Percentiles rank a stretch among this genome's conserved stretches.
These are phyloP conservation scores for Sternotherus odoratus DNA, from an alignment of 2,797 vertebrate species.

Conservation along the genomic window DNA sequence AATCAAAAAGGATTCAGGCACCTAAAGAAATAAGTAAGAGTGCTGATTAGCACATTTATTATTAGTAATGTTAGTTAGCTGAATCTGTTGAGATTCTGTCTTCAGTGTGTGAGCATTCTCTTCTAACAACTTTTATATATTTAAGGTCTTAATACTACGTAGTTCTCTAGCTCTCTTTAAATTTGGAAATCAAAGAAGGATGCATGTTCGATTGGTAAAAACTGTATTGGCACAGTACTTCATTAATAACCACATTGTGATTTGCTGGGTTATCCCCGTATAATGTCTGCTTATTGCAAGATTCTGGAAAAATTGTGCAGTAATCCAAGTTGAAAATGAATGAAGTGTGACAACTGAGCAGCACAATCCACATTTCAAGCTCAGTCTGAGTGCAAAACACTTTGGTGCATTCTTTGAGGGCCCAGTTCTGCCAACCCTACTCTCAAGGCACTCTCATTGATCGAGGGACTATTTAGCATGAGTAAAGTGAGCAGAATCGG, in stretches of 20 bases:
- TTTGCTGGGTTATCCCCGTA: neutral
- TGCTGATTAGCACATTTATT: constrained; percentile 38
- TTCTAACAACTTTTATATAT: neutral
- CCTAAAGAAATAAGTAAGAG: constrained; percentile 35
- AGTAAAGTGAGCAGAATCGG: neutral
- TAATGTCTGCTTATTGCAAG: no score
- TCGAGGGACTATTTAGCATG: neutral
- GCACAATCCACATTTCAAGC: neutral
- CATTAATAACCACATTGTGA: accelerated
- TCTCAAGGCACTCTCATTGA: neutral
- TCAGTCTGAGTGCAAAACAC: neutral
- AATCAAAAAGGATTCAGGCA: constrained; percentile 31
- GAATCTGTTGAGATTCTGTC: constrained; percentile 40
- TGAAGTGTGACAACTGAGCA: neutral
- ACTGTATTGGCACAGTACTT: neutral
- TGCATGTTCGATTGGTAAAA: neutral
- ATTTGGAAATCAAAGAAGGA: neutral
- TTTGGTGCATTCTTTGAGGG: neutral
- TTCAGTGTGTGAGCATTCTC: constrained; percentile 15
- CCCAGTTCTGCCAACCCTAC: neutral
- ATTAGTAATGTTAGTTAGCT: constrained; percentile 25
- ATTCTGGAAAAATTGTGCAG: no score
- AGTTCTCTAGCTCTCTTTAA: neutral
- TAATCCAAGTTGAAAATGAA: neutral
- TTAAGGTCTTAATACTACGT: neutral